Conservation (phyloP, 2,888 invertebrate species). For the Acanthococcus lagerstroemiae region DNA sequence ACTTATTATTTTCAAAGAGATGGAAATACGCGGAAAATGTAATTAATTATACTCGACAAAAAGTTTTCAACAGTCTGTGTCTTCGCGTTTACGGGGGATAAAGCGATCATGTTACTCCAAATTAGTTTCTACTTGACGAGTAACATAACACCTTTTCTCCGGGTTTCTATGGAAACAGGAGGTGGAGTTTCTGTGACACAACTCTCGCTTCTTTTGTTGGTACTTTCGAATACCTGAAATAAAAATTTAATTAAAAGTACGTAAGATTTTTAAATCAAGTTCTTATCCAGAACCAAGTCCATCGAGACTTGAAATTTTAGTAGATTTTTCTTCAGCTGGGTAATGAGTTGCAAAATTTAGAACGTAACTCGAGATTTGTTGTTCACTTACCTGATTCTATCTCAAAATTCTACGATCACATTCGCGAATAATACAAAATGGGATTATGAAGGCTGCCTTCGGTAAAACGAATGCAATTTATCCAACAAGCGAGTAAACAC, state of each 20-base stretch:
- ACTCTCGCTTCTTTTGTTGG: background rate
- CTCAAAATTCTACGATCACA: no score
- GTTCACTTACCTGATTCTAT: no score
- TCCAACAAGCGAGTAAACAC: no score
- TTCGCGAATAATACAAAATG: no score
- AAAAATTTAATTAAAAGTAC: background rate
- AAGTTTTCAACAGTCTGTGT: background rate
- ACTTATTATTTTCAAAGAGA: background rate
- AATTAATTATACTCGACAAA: background rate
- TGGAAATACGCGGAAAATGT: background rate
- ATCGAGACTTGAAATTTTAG: no score
- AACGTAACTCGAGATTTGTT: no score
- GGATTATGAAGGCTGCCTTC: no score
- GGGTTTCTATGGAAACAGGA: constrained; percentile 20
- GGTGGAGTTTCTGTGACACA: constrained; percentile 13
- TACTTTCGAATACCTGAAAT: background rate
- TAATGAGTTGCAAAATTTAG: no score
- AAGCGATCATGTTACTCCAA: background rate
- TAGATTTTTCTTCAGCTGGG: no score
- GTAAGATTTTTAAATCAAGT: no score
- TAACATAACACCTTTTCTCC: constrained; percentile 12
- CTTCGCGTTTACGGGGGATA: background rate
- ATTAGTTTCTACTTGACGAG: background rate
- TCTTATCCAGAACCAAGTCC: no score
- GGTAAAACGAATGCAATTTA: no score